Percentiles rank a stretch among this genome's conserved stretches.
phyloP scores from a whole-genome alignment of 2,113 vertebrate genomes.

The Saguinus midas region DNA sequence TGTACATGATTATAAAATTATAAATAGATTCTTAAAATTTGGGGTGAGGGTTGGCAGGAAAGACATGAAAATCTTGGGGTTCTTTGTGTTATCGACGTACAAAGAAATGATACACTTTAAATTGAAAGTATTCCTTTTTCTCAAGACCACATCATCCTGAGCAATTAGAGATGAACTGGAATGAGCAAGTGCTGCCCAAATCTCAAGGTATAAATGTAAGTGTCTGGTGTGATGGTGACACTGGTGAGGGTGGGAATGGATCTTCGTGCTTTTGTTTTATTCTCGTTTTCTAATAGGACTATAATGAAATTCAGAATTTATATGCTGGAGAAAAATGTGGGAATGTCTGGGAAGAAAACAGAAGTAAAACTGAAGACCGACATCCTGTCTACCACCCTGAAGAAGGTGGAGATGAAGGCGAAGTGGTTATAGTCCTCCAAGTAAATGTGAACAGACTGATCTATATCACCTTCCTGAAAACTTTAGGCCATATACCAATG shows the following conservation, averaged over 20 bases:
- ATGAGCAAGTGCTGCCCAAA: constrained; percentile 78
- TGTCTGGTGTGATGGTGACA: not conserved
- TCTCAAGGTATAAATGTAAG: constrained; percentile 82
- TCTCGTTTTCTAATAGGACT: constrained; percentile 76
- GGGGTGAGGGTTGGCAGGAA: not conserved
- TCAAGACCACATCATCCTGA: constrained; percentile 83
- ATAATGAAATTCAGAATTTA: constrained; percentile 76
- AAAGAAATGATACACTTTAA: constrained; percentile 4
- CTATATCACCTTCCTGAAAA: constrained; percentile 81
- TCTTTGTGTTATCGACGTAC: constrained; percentile 17
- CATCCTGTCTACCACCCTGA: constrained; percentile 79
- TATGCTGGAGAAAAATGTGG: constrained; percentile 78
- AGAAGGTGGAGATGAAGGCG: constrained; percentile 79
- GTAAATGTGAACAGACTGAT: constrained; percentile 79
- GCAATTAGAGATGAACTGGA: constrained; percentile 84
- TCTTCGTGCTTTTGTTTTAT: constrained; percentile 34
- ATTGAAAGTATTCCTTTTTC: constrained; percentile 60
- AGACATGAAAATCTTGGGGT: not conserved
- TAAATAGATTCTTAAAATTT: not conserved
- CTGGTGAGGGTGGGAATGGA: not conserved
- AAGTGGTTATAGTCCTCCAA: constrained; percentile 83
- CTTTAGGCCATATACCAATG: constrained; percentile 82
- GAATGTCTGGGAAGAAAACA: constrained; percentile 84
- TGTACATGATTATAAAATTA: not conserved
- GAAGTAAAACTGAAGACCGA: constrained; percentile 66